Percentiles rank a stretch among this genome's conserved stretches.
Conservation (phyloP, 2,113 vertebrate species). For the Urocitellus parryii region DNA sequence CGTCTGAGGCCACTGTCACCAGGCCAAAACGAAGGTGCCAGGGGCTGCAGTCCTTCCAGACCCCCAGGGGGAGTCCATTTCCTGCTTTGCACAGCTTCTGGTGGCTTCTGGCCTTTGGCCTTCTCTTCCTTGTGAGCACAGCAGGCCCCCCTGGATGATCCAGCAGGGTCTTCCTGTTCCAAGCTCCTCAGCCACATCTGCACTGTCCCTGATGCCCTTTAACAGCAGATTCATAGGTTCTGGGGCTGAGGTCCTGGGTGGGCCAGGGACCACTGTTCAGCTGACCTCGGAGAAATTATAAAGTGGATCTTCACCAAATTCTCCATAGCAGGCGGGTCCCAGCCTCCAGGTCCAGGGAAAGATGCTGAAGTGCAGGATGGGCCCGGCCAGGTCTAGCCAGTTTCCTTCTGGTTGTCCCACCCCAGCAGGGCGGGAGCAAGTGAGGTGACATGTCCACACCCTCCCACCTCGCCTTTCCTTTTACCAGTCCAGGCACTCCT, state of each 20-base stretch:
- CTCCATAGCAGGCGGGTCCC: background rate
- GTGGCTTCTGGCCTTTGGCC: background rate
- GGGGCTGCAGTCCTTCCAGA: too few species aligned
- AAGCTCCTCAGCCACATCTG: background rate
- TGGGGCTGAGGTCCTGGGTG: background rate
- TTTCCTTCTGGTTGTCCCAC: background rate
- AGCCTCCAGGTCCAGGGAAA: background rate
- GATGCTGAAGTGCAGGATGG: fast-evolving
- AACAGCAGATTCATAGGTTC: background rate
- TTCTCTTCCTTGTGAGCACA: background rate
- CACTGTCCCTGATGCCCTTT: background rate
- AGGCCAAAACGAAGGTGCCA: background rate
- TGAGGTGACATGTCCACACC: background rate
- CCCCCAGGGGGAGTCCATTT: too few species aligned
- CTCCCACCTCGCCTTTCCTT: background rate
- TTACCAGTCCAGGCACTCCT: fast-evolving
- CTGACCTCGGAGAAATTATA: background rate
- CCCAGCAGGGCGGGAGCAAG: background rate
- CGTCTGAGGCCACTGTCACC: background rate
- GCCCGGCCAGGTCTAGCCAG: fast-evolving
- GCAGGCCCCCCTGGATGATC: background rate
- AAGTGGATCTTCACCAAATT: background rate
- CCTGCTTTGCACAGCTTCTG: too few species aligned
- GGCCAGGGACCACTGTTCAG: background rate
- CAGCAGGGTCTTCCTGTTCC: background rate